Conservation (phyloP, 1,140 invertebrate genomes). For the Drosophila lacteicornis region DNA sequence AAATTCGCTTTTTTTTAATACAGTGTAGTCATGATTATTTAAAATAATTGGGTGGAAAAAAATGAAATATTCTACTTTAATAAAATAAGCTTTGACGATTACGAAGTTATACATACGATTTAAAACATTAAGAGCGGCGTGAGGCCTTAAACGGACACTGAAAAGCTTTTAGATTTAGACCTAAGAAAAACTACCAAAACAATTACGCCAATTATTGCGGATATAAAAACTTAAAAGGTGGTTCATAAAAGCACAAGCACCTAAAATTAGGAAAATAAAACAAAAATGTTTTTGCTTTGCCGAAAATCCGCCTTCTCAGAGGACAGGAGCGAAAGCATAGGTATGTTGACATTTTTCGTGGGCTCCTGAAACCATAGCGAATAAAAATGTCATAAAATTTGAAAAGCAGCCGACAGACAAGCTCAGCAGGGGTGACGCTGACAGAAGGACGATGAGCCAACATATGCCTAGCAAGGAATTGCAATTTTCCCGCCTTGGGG, state of each 20-base stretch:
- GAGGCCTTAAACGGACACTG: constrained; percentile 38
- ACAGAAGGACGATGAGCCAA: constrained; percentile 32
- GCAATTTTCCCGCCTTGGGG: constrained; percentile 57
- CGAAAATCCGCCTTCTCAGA: constrained; percentile 19
- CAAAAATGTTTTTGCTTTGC: constrained; percentile 59
- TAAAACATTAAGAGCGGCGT: constrained; percentile 24
- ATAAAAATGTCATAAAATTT: constrained; percentile 83
- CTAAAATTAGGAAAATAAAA: constrained; percentile 45
- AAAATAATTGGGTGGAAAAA: neutral
- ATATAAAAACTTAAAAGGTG: constrained; percentile 74
- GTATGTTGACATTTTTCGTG: constrained; percentile 56
- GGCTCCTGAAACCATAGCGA: constrained; percentile 28
- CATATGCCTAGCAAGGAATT: constrained; percentile 62
- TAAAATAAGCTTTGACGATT: neutral
- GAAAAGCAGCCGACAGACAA: constrained; percentile 65
- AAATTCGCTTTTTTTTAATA: neutral
- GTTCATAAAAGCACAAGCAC: constrained; percentile 37
- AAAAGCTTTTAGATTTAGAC: constrained; percentile 68
- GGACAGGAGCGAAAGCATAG: constrained; percentile 26
- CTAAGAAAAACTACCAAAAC: constrained; percentile 65
- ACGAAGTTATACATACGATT: neutral
- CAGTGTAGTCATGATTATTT: neutral
- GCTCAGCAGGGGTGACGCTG: constrained; percentile 11
- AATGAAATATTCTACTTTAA: neutral
- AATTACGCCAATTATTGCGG: constrained; percentile 75